Evolutionary conservation across 1,140 invertebrate genomes (phyloP).

Genomic region (Drosophila ironensis): DNA sequence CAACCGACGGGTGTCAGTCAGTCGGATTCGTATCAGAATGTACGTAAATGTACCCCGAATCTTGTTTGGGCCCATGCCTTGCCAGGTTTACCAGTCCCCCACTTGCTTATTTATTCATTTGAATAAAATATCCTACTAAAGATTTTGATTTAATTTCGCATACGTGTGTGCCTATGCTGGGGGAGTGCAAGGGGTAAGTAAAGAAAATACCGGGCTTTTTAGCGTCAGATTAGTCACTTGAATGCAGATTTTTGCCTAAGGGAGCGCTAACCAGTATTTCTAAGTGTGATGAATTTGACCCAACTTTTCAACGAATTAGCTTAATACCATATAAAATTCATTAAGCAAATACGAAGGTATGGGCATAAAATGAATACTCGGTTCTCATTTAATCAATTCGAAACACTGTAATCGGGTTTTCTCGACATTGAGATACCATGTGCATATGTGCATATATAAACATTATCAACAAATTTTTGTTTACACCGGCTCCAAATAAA

Average conservation of each 20-base stretch:
- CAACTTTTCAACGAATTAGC: too few relatives aligned
- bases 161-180: conserved; percentile 4
- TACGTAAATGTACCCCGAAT: background rate
- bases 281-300: too few relatives aligned
- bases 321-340: too few relatives aligned
- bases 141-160: conserved; percentile 68
- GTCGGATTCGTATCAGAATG: background rate
- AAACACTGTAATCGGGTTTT: too few relatives aligned
- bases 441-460: too few relatives aligned
- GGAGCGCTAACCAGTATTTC: too few relatives aligned
- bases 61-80: background rate
- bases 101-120: conserved; percentile 75
- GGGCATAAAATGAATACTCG: too few relatives aligned
- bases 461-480: too few relatives aligned
- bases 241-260: conserved; percentile 18
- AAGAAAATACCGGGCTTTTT: conserved; percentile 43
- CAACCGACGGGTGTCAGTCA: conserved; percentile 9
- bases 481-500: too few relatives aligned
- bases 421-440: too few relatives aligned
- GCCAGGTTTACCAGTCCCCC: conserved; percentile 1
- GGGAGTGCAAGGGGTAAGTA: conserved; percentile 16
- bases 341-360: too few relatives aligned
- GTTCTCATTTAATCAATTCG: too few relatives aligned
- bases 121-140: conserved; percentile 74
- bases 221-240: conserved; percentile 31